Base-by-base conservation (phyloP, 1,140 invertebrate species). In the Drosophila simulans region DNA sequence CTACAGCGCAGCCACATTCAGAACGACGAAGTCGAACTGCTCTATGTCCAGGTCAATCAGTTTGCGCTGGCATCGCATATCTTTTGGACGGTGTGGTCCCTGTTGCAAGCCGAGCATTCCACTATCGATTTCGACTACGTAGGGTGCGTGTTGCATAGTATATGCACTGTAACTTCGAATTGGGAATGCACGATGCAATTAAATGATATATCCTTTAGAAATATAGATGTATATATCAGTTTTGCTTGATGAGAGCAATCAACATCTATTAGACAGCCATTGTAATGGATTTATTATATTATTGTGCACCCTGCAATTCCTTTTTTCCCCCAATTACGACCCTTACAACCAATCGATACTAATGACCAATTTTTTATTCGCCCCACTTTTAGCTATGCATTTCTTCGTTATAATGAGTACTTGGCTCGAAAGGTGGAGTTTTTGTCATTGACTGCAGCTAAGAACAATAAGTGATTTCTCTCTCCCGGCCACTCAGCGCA, bases 41-140 rank as follows among this genome's bases (percentile, higher is more conserved):
- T 98, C 1, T 97, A 96, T 88, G 93, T 94, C 17, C 95, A 97
- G 93, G 96, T 97, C 5, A 96, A 97, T 88, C 95, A 96, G 92
- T 96, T 97, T 92, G 94, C 95, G 15, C 92, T 98, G 56, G 94
- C 96, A 0, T 94, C 97, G 4, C 97, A 98, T 93, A 95, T 99
- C 65, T 95, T 98, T 74, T 99, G 98, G 98, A 96, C 95, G 7
- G 93, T 98, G 46, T 99, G 98, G 98, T 95, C 96, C 5, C 93
- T 99, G 1, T 95, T 99, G 48, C 98, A 99, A 93, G 96, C 96
- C 10, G 95, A 97, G 92, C 94, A 97, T 93, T 99, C 98, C 0
- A 94, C 93, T 49, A 98, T 99, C 85, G 96, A 99, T 89, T 99
- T 99, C 93, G 97, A 99, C 93, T 99, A 97, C 94, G 93, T 98